Evolutionary conservation across 1,140 invertebrate species (phyloP), one percentile per base, ranked within the genome.

Genomic region (Oreohelix idahoensis): DNA sequence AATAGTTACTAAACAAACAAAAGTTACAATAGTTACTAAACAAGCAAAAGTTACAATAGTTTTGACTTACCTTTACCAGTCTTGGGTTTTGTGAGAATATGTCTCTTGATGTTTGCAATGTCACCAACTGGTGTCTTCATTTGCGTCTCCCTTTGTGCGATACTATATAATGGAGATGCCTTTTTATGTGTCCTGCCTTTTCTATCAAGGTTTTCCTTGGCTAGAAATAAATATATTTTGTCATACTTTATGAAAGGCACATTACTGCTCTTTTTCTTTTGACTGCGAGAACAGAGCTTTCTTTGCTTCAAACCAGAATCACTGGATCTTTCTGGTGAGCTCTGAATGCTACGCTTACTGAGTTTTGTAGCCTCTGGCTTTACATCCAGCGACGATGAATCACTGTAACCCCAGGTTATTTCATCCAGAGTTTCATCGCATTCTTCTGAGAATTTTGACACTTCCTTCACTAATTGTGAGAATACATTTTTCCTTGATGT

Each of bases 341-440:
- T 58, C 26, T 23, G 53, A 23, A 58, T 20, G 20, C 5, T 11
- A 4, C 23, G 17, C 10, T 20, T 20, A n/a, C 10, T 10, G 23
- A 11, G 53, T 23, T n/a, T 58, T 5, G 2, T n/a, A 58, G 53
- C 53, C 26, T 58, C 26, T 58, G 23, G 23, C 4, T n/a, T 58
- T 20, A 58, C 5, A n/a, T 11, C 53, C 10, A 17, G 29, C 63
- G 63, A 66, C n/a, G 35, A 2, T 0, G 58, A 66, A 4, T 51
- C 36, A 39, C 66, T 53, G n/a, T 58, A 66, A 10, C 35, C 58
- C 77, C 77, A 79, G 32, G 77, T 79, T 4, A 79, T 79, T 35
- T 79, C 77, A 42, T 79, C 63, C 32, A 79, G 36, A 5, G 77
- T 79, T 26, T 79, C 77, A 2, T 66, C 77, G 11, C 23, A 20